A percentile compares a stretch with the other conserved stretches of the same genome.
Evolutionary conservation across 2,113 vertebrate genomes (phyloP).

Genomic region (Pseudolaguvia tuberculata): DNA sequence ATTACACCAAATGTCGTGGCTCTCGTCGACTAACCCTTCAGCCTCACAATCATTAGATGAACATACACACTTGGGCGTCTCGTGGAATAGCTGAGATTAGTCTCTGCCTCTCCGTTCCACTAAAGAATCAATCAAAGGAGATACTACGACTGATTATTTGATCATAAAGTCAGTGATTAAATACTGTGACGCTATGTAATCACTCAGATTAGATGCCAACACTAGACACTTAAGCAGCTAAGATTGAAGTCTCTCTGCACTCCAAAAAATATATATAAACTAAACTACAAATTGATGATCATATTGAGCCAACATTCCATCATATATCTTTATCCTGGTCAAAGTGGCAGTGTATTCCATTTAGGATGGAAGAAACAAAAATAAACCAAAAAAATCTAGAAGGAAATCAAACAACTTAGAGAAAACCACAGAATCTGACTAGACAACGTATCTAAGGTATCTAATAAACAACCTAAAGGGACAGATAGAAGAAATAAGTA

Average conservation of each 20-base stretch:
- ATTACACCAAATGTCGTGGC: conserved; percentile 44
- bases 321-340: background rate
- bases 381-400: background rate
- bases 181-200: background rate
- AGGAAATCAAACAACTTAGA: background rate
- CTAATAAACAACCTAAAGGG: too few relatives aligned
- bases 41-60: conserved; percentile 33
- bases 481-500: too few relatives aligned
- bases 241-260: background rate
- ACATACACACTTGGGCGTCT: background rate
- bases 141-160: background rate
- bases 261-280: background rate
- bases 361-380: too few relatives aligned
- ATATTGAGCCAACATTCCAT: background rate
- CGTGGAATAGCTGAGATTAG: conserved; percentile 16
- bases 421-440: too few relatives aligned
- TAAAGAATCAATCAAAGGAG: conserved; percentile 8
- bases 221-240: background rate
- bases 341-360: background rate
- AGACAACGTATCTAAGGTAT: too few relatives aligned
- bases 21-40: conserved; percentile 35
- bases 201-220: conserved; percentile 15
- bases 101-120: conserved; percentile 9
- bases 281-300: background rate
- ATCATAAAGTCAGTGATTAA: conserved; percentile 30